A percentile compares a stretch with the other conserved stretches of the same genome.
These are phyloP conservation scores for Antrozous pallidus DNA, from an alignment of 2,797 vertebrate genomes.

Conservation along the genomic window DNA sequence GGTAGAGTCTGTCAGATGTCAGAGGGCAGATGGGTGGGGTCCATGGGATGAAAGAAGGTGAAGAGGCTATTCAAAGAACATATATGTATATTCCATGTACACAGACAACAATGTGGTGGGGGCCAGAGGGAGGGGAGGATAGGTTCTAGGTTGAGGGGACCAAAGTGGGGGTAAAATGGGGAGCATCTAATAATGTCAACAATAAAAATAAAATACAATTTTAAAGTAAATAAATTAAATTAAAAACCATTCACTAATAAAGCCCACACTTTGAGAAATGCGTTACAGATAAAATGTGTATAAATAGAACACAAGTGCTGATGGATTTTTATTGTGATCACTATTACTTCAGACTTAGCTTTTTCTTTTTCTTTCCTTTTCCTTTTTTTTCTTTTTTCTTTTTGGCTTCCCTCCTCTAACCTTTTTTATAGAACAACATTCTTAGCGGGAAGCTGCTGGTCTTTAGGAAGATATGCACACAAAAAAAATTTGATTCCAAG, in stretches of 20 bases:
- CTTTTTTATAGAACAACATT: not conserved
- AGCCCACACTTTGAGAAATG: not conserved
- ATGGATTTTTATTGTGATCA: not conserved
- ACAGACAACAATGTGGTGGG: not conserved
- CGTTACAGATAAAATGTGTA: not conserved
- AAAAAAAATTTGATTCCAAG: not conserved
- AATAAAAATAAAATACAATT: not conserved
- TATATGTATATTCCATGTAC: not conserved
- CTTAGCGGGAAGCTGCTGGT: not conserved
- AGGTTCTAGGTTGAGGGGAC: too few relatives aligned
- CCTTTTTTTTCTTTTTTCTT: not conserved
- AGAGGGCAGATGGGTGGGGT: not conserved
- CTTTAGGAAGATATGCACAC: not conserved
- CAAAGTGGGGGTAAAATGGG: rapidly evolving
- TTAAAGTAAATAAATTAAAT: not conserved
- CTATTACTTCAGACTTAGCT: not conserved
- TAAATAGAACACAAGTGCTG: not conserved
- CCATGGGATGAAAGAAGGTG: not conserved
- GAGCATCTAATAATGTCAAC: not conserved
- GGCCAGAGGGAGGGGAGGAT: not conserved
- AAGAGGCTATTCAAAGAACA: not conserved
- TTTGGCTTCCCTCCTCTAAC: not conserved
- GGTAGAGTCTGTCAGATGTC: not conserved
- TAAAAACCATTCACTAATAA: slow-evolving; percentile 14
- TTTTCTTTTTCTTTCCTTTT: not conserved